Evolutionary conservation across 92 coral and sea anemone species (phyloP).

Genomic region (Epizoanthus fatuus): DNA sequence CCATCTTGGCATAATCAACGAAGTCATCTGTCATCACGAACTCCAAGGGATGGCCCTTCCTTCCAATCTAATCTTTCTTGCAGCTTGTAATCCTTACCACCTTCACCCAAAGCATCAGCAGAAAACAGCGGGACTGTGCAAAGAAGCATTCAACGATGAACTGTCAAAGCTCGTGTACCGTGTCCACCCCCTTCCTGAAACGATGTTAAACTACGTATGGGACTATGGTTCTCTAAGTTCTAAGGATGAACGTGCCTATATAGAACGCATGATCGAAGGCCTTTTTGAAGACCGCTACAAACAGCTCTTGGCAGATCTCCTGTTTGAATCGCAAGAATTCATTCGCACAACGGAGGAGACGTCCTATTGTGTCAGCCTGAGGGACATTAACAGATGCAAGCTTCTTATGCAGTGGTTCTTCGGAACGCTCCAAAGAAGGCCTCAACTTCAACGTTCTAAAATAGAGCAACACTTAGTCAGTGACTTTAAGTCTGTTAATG

Average conservation of each 20-base stretch:
- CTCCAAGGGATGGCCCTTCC: conserved; percentile 19
- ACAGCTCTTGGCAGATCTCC: conserved; percentile 1
- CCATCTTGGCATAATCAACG: conserved; percentile 41
- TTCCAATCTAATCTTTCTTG: conserved; percentile 39
- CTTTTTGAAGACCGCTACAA: conserved; percentile 3
- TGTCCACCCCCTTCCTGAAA: conserved; percentile 51
- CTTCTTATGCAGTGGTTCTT: conserved; percentile 32
- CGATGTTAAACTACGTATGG: conserved; percentile 54
- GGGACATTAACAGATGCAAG: conserved; percentile 43
- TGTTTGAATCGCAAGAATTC: conserved; percentile 19
- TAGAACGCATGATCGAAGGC: conserved; percentile 24
- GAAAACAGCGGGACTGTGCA: conserved; percentile 31
- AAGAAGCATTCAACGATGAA: conserved; percentile 16
- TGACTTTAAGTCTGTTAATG: background rate
- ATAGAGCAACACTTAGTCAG: conserved; percentile 9
- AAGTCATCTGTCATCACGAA: conserved; percentile 42
- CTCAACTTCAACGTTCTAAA: background rate
- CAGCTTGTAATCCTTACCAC: conserved; percentile 44
- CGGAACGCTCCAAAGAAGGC: background rate
- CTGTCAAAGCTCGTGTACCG: conserved; percentile 41
- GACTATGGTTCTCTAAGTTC: conserved; percentile 48
- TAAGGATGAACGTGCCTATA: conserved; percentile 39
- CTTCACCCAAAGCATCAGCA: conserved; percentile 18
- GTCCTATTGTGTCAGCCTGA: conserved; percentile 23
- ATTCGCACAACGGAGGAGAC: conserved; percentile 23